A percentile compares a stretch with the other conserved stretches of the same genome.
These are phyloP conservation scores for Pocota personata DNA, from an alignment of 2,888 invertebrate genomes.

Conservation along the genomic window DNA sequence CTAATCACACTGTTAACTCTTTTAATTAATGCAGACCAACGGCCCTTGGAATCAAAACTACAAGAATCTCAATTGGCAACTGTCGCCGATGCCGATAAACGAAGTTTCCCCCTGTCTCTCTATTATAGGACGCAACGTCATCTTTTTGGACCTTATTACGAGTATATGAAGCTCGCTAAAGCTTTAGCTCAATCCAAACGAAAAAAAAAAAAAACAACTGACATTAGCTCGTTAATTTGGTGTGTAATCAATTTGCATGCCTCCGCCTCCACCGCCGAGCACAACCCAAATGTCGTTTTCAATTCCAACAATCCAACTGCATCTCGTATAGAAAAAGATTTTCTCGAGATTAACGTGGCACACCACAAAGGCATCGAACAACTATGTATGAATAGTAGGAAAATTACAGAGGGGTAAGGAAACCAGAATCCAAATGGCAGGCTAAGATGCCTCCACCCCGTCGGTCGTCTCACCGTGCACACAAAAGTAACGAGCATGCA, in stretches of 20 bases:
- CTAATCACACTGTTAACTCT: not conserved
- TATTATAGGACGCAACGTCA: not conserved
- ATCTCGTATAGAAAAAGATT: conserved; percentile 54
- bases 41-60: not conserved
- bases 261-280: conserved; percentile 8
- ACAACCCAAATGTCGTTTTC: conserved; percentile 29
- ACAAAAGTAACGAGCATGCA: conserved; percentile 72
- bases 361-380: conserved; percentile 52
- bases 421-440: conserved; percentile 46
- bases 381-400: conserved; percentile 47
- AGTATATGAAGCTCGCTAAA: conserved; percentile 31
- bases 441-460: conserved; percentile 16
- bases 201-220: not conserved
- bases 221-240: conserved; percentile 68
- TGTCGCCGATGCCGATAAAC: not conserved
- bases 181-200: not conserved
- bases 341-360: conserved; percentile 62
- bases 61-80: not conserved
- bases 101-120: conserved; percentile 12
- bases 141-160: not conserved
- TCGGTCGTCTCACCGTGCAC: not conserved
- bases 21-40: not conserved
- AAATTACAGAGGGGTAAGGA: conserved; percentile 35
- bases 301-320: conserved; percentile 40
- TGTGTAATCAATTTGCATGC: conserved; percentile 67